These are phyloP conservation scores for Chironomus riparius DNA, from an alignment of 2,888 invertebrate species.

Conservation along the genomic window DNA sequence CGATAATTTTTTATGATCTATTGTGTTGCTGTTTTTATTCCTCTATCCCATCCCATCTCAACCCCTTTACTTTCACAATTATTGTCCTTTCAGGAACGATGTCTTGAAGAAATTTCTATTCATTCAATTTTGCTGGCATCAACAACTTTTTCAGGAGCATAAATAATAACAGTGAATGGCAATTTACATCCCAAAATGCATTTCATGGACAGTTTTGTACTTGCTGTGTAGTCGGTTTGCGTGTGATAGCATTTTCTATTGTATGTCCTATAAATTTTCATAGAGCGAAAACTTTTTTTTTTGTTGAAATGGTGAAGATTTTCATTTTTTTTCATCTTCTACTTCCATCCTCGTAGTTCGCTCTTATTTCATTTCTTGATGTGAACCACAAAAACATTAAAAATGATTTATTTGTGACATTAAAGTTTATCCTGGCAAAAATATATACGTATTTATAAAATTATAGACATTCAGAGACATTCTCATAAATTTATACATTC, in stretches of 20 bases:
- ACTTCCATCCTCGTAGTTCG: background rate
- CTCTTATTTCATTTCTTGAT: conserved; percentile 2
- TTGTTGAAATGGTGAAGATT: background rate
- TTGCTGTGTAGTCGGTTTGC: background rate
- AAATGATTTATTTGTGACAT: conserved; percentile 25
- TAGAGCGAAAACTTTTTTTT: background rate
- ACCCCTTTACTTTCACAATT: background rate
- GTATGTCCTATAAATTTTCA: background rate
- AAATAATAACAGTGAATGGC: background rate
- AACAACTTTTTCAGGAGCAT: background rate
- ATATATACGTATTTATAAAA: background rate
- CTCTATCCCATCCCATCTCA: background rate
- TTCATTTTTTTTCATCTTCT: conserved; percentile 6
- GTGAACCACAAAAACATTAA: conserved; percentile 19
- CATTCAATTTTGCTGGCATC: background rate
- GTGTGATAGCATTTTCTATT: background rate
- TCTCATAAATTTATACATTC: background rate
- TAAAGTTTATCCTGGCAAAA: conserved; percentile 20
- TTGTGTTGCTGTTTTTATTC: background rate
- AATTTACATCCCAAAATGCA: background rate
- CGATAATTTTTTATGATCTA: background rate
- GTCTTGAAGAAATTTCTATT: background rate
- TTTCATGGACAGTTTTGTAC: background rate
- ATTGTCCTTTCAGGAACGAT: too few relatives aligned
- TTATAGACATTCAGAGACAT: background rate